Base-by-base conservation (phyloP, 1,140 invertebrate genomes). In the Lerema accius region DNA sequence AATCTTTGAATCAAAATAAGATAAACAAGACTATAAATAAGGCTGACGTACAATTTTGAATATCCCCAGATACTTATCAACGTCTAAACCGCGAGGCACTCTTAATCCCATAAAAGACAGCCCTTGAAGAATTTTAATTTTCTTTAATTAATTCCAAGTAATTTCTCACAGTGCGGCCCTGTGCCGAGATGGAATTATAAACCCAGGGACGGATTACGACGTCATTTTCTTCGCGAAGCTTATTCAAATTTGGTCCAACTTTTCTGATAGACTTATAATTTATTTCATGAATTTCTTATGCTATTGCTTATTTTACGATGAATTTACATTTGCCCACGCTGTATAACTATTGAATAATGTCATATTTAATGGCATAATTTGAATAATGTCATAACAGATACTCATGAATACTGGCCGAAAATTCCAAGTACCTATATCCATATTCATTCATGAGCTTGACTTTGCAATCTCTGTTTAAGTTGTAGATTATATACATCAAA, bases 91-190 rank as follows among this genome's bases (percentile, higher is more conserved):
- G 45, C 46, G 17, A 56, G 55, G 1, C n/a, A 37, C n/a, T 13
- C n/a, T 7, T 61, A 66, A 71, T 66, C 60, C 58, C 45, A 35
- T 55, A 72, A 72, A 63, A 50, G 48, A 39, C 42, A 35, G 43
- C 53, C 42, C 60, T 49, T 63, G 45, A 71, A 66, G 71, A 69
- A 78, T 73, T 78, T 76, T 71, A 76, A 76, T 78, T 73, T 73
- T 65, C 66, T 55, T 56, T 63, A 71, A 73, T 76, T 76, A 78
- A 76, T 78, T 70, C 63, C 35, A 65, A 65, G 70, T 73, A 65
- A 69, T 75, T 78, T 76, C 73, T 76, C 66, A 71, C 39, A 56
- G 48, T 63, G 43, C 53, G 26, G 15, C 63, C 60, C 65, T 42
- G 51, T 17, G 56, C 28, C 48, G 48, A 48, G 32, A 23, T 19